phyloP scores from a whole-genome alignment of 1,140 invertebrate genomes.

The Argopecten irradians region DNA sequence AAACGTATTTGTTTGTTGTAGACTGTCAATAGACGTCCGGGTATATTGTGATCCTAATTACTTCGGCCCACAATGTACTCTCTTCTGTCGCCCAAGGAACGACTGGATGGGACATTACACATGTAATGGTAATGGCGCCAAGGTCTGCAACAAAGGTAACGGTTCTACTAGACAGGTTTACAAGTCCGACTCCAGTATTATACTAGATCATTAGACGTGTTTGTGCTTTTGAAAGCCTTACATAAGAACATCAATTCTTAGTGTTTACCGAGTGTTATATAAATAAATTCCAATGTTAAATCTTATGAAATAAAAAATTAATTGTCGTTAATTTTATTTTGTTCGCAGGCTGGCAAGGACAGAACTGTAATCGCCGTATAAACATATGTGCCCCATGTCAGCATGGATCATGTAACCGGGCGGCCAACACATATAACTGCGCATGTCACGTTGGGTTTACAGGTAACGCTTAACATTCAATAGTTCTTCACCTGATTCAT shows the following conservation, averaged over 20 bases:
- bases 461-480: too few relatives aligned
- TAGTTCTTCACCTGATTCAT: too few relatives aligned
- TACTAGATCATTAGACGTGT: too few relatives aligned
- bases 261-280: too few relatives aligned
- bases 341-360: background rate
- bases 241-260: too few relatives aligned
- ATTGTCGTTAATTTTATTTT: too few relatives aligned
- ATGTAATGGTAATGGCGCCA: slow-evolving; percentile 40
- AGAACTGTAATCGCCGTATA: background rate
- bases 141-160: slow-evolving; percentile 41
- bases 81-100: slow-evolving; percentile 51
- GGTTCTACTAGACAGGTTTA: background rate
- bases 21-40: slow-evolving; percentile 48
- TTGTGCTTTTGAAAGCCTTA: too few relatives aligned
- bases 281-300: too few relatives aligned
- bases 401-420: background rate
- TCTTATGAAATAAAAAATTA: too few relatives aligned
- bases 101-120: slow-evolving; percentile 49
- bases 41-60: slow-evolving; percentile 57
- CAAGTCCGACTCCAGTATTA: background rate
- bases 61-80: slow-evolving; percentile 53
- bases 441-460: background rate
- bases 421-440: background rate
- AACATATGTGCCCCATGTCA: background rate
- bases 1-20: slow-evolving; percentile 33